Evolutionary conservation across 2,113 vertebrate genomes (phyloP), one percentile per base, ranked within the genome.

Genomic region (Oreochromis niloticus): DNA sequence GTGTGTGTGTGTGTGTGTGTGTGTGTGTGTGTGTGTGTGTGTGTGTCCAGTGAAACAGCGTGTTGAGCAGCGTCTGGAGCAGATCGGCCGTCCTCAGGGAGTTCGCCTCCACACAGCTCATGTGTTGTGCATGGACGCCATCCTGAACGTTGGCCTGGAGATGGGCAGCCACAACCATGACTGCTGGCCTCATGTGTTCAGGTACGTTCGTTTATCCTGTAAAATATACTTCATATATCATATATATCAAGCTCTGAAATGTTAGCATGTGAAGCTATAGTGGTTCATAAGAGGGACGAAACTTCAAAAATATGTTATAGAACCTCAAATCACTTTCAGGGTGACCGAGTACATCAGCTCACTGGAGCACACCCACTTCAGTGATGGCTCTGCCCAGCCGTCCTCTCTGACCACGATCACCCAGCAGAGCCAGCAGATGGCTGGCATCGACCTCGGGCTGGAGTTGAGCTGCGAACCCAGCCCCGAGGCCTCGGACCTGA

Each of bases 311-410:
- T 12, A 9, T 39, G 61, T 13, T 75, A 2, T 68, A 22, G 36
- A 68, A 13, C 7, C 8, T 54, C 43, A 12, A 36, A 7, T 30
- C 39, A 61, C 61, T 14, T 22, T 32, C 54, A 99, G 99, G 92
- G 98, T 99, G 27, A 98, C 97, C 0, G 98, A 99, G 89, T 99
- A 98, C 80, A 97, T 99, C 93, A 98, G 98, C 89, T 98, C 97
- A 0, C 71, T 99, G 95, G 99, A 99, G 92, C 99, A 99, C 95
- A 97, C 92, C 5, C 98, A 99, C 95, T 99, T 99, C 97, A 97
- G 98, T 0, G 98, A 99, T 0, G 95, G 97, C 27, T 86, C 96
- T n/a, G 90, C 94, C 0, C 98, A 97, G 93, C 94, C 8, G 43
- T 94, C 97, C 83, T 96, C 97, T 9, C 88, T 97, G 1, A 91